A percentile compares a stretch with the other conserved stretches of the same genome.
These are phyloP conservation scores for Micromussa lordhowensis DNA, from an alignment of 92 coral and sea anemone genomes.

Conservation along the genomic window DNA sequence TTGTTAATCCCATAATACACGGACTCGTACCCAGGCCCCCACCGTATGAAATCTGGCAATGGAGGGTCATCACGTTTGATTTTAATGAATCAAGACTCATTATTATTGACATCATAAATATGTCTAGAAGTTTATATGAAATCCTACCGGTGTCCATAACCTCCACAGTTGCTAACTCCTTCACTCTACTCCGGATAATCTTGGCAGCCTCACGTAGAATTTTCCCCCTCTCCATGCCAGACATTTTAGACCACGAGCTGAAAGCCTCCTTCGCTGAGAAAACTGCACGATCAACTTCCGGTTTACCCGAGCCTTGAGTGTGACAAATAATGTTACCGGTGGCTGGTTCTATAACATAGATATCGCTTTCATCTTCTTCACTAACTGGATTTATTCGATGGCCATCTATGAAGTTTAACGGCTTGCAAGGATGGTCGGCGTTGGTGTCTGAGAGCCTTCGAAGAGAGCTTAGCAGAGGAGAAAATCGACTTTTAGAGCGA, in stretches of 20 bases:
- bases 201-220: slow-evolving; percentile 78
- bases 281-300: slow-evolving; percentile 84
- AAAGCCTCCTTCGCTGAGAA: slow-evolving; percentile 77
- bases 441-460: slow-evolving; percentile 26
- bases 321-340: slow-evolving; percentile 85
- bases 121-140: background rate
- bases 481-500: background rate
- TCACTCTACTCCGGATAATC: slow-evolving; percentile 75
- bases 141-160: slow-evolving; percentile 85
- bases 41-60: too few species aligned
- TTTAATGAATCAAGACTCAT: too few species aligned
- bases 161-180: slow-evolving; percentile 82
- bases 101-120: background rate
- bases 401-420: slow-evolving; percentile 86
- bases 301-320: slow-evolving; percentile 82
- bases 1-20: too few species aligned
- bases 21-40: too few species aligned
- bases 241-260: slow-evolving; percentile 79
- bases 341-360: slow-evolving; percentile 79
- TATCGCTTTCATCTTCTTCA: slow-evolving; percentile 62
- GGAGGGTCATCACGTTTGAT: too few species aligned
- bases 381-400: slow-evolving; percentile 78
- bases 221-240: slow-evolving; percentile 85
- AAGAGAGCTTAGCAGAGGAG: slow-evolving; percentile 8
- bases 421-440: slow-evolving; percentile 23